Evolutionary conservation across 2,797 vertebrate genomes (phyloP), one percentile per base, ranked within the genome.

Genomic region (Tiaroga cobitis): DNA sequence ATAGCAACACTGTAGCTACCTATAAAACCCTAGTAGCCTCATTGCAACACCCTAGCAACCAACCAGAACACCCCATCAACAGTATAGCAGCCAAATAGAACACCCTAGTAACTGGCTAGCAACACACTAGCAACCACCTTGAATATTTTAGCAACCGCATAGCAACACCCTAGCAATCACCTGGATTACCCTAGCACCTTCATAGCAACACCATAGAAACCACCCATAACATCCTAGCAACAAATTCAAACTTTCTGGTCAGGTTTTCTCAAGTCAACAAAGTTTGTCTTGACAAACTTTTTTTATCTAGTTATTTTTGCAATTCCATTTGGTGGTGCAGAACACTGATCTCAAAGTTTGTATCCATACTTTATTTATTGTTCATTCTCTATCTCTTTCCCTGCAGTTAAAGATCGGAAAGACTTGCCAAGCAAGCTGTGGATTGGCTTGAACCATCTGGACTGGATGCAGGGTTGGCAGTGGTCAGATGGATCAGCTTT

Each of bases 371-470:
- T 15, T 13, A 67, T 80, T 24, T 21, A 34, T 26, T 43, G 18
- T 77, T 78, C 19, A 29, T 34, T 68, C 24, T 46, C 41, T 72
- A 26, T 69, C 19, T 56, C 41, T 68, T 2, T 79, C 59, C 59
- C 24, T 84, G 24, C 78, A 88, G 43, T 81, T 76, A 84, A 82
- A 84, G 49, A 19, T 61, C 29, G 46, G 80, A 73, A 37, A 0
- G 92, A 93, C 73, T 89, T 96, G 63, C 94, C 97, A 0, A 93
- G 93, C 81, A 90, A 91, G 88, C 95, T 99, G 92, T 99, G 98
- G 98, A 97, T 98, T 79, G 98, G 98, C 59, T 94, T 99, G 89
- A 98, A 99, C 92, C 97, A 97, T 56, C 91, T 99, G 72, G 97
- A 98, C 16, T 79, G 91, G 82, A 92, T 94, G 88, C 95, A 96